Evolutionary conservation across 2,113 vertebrate genomes (phyloP).

Genomic region (Macrotis lagotis): DNA sequence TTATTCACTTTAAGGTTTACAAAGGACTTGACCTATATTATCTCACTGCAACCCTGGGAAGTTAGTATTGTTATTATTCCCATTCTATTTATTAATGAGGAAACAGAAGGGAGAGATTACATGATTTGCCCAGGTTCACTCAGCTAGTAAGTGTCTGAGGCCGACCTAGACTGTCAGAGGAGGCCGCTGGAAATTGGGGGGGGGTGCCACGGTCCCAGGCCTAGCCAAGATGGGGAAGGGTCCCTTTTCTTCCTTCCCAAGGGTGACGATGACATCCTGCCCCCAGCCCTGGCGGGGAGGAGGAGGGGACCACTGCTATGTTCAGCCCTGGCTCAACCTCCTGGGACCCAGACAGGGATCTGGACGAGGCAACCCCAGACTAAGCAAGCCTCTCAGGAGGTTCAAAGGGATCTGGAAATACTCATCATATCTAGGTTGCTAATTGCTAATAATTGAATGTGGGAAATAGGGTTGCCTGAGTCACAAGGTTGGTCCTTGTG

Average conservation of each 20-base stretch:
- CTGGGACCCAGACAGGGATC: background rate
- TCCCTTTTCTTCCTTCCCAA: background rate
- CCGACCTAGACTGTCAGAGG: background rate
- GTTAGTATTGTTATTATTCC: background rate
- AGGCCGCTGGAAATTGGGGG: background rate
- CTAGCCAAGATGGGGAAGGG: too few species aligned
- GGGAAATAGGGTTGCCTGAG: background rate
- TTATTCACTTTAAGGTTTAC: background rate
- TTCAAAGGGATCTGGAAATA: background rate
- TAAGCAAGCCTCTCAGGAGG: background rate
- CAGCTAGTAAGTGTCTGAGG: background rate
- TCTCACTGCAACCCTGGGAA: background rate
- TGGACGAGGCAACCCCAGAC: background rate
- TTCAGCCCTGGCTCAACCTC: background rate
- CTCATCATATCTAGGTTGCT: background rate
- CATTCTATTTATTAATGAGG: background rate
- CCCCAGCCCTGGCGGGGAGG: background rate
- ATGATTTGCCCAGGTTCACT: background rate
- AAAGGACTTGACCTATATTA: background rate
- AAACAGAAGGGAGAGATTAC: background rate
- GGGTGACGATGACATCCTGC: background rate
- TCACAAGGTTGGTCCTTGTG: background rate
- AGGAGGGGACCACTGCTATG: background rate
- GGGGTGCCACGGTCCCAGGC: background rate
- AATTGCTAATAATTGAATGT: background rate